These are phyloP conservation scores for Pristis pectinata DNA, from an alignment of 2,797 vertebrate species.

Conservation along the genomic window DNA sequence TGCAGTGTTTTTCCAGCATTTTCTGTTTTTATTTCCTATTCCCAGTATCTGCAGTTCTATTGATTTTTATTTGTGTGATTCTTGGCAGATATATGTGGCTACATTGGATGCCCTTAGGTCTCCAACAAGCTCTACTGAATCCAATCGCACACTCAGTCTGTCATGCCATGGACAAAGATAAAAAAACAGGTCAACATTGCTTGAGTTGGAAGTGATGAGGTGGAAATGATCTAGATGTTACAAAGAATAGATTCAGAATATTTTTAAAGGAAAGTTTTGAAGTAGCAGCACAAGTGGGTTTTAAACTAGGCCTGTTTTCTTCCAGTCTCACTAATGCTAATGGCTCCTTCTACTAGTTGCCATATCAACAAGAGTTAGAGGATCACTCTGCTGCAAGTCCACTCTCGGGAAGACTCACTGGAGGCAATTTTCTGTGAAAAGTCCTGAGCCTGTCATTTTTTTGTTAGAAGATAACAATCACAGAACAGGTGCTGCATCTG, in stretches of 20 bases:
- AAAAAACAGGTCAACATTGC: constrained; percentile 49
- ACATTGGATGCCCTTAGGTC: too few species aligned
- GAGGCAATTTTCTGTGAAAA: constrained; percentile 98
- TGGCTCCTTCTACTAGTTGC: constrained; percentile 87
- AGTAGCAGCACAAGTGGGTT: constrained; percentile 93
- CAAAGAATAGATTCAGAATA: constrained; percentile 69
- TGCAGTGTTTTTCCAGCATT: too few species aligned
- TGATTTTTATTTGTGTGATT: too few species aligned
- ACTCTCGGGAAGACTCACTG: constrained; percentile 88
- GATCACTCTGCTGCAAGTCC: constrained; percentile 78
- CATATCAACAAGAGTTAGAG: constrained; percentile 91
- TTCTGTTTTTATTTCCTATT: too few species aligned
- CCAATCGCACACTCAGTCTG: not conserved
- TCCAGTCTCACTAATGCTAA: constrained; percentile 83
- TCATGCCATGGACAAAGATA: not conserved
- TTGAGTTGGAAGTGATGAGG: constrained; percentile 59
- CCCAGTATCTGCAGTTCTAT: too few species aligned
- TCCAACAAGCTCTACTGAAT: too few species aligned
- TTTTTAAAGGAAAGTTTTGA: constrained; percentile 70
- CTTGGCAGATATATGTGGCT: too few species aligned
- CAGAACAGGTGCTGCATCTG: constrained; percentile 63
- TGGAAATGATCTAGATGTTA: constrained; percentile 56
- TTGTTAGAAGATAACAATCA: constrained; percentile 90
- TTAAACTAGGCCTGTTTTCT: constrained; percentile 92
- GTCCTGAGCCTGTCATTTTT: constrained; percentile 74